Base-by-base conservation (phyloP, 92 coral and sea anemone genomes). In the Meandrina meandrites region DNA sequence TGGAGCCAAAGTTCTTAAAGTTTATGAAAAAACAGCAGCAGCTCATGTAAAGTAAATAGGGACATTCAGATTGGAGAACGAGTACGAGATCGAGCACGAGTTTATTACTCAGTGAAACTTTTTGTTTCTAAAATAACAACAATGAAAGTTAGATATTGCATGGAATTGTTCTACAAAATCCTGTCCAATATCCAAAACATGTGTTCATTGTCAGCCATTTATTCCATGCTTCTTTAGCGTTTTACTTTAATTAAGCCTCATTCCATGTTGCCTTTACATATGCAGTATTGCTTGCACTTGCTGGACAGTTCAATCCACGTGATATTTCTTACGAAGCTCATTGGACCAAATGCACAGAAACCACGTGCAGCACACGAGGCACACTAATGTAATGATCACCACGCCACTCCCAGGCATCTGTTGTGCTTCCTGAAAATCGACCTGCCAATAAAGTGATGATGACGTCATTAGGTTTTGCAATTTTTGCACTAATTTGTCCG, bases 281-380 rank as follows among this genome's bases (percentile, higher is more conserved):
- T 1, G 31, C 71, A 27, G 5, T 17, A 66, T 27, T 66, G 34
- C 12, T 27, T 27, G 71, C 30, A 27, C 71, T 34, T 28, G 31
- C 35, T 81, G 27, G 28, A 45, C 14, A 48, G 53, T 16, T 81
- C n/a, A 91, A 34, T 91, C 92, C 87, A 84, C 90, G 90, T 88
- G 94, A 79, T 91, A 91, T 81, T 91, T 91, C 87, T 87, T 88
- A 30, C 91, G 94, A 69, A 91, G 94, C 79, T 91, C 94, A 60
- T 91, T 91, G 84, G 94, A 85, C 90, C 94, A 91, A 22, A 91
- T 87, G 78, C 94, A 91, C 80, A 91, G 88, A 37, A 91, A 91
- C 94, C 94, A 91, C 36, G 94, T 91, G 87, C 92, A 91, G 32
- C 94, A 89, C 86, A 91, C 90, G 53, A 88, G 89, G 83, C 94